These are phyloP conservation scores for Sphecodes monilicornis DNA, from an alignment of 2,888 invertebrate genomes.

Conservation along the genomic window DNA sequence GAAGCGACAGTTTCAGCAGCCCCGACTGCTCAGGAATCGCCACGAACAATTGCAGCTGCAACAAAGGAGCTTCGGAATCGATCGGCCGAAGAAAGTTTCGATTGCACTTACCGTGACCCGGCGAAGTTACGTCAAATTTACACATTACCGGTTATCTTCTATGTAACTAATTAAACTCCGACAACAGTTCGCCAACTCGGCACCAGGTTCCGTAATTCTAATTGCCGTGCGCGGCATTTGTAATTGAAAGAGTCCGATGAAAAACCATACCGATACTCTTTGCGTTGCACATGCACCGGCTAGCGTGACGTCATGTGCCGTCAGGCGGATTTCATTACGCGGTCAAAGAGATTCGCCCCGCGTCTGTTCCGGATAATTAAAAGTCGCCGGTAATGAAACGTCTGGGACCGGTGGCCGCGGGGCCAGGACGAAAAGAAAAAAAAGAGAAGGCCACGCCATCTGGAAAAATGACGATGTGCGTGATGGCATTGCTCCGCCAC, in stretches of 20 bases:
- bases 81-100: not conserved
- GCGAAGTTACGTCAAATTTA: not conserved
- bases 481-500: constrained; percentile 49
- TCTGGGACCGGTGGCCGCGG: not conserved
- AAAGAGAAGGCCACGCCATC: not conserved
- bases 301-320: not conserved
- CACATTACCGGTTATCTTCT: not conserved
- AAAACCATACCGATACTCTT: not conserved
- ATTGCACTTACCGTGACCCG: not conserved
- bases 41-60: not conserved
- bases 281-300: not conserved
- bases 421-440: not conserved
- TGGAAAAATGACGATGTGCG: constrained; percentile 18
- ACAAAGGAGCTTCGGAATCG: not conserved
- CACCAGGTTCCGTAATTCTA: not conserved
- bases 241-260: not conserved
- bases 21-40: not conserved
- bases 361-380: constrained; percentile 47
- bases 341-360: constrained; percentile 17
- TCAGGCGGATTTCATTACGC: constrained; percentile 13
- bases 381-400: constrained; percentile 38
- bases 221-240: not conserved
- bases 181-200: not conserved
- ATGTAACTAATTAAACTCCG: constrained; percentile 2
- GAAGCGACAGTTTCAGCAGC: not conserved